Conservation (phyloP, 2,888 invertebrate genomes). For the Ischnus inquisitorius region DNA sequence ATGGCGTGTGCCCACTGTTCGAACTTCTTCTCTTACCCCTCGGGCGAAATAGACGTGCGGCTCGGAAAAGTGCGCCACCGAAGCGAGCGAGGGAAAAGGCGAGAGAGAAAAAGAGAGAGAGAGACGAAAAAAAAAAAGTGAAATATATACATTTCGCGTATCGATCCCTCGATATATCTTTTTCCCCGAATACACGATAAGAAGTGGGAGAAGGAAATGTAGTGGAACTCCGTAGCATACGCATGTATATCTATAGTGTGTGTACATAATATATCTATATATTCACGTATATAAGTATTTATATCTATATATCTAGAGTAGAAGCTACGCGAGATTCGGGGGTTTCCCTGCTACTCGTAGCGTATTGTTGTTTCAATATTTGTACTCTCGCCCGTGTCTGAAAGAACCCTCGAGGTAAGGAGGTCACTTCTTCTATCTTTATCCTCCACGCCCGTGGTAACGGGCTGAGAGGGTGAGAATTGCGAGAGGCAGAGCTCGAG, state of each 20-base stretch:
- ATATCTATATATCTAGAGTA: constrained; percentile 29
- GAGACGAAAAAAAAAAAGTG: constrained; percentile 21
- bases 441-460: constrained; percentile 1
- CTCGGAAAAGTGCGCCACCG: constrained; percentile 38
- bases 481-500: constrained; percentile 66
- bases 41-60: constrained; percentile 22
- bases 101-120: too few species aligned
- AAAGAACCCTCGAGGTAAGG: constrained; percentile 54
- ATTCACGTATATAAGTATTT: neutral
- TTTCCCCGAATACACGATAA: neutral
- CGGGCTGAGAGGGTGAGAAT: constrained; percentile 42
- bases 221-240: neutral
- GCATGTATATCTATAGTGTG: neutral
- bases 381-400: constrained; percentile 30
- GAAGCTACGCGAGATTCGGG: constrained; percentile 26
- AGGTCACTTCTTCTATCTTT: constrained; percentile 49
- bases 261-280: constrained; percentile 1
- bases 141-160: constrained; percentile 52
- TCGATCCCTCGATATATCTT: constrained; percentile 42
- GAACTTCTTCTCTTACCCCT: constrained; percentile 15
- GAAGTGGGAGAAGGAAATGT: constrained; percentile 23
- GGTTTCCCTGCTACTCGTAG: neutral
- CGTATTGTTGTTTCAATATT: constrained; percentile 64
- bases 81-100: constrained; percentile 18
- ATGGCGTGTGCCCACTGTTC: constrained; percentile 71